Conservation (phyloP, 2,888 invertebrate genomes). For the Lasioglossum leucozonium region DNA sequence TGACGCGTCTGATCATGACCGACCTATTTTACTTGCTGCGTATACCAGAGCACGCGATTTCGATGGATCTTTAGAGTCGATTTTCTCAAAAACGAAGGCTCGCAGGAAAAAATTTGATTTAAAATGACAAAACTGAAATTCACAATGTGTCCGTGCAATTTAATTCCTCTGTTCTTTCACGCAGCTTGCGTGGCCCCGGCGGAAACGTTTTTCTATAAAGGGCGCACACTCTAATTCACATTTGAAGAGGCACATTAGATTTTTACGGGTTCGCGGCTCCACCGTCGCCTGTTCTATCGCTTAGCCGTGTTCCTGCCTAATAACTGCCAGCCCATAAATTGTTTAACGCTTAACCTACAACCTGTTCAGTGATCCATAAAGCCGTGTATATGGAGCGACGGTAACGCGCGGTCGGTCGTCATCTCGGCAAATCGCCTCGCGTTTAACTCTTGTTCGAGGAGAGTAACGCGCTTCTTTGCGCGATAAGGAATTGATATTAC, state of each 20-base stretch:
- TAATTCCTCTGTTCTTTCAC: background rate
- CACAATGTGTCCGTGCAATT: background rate
- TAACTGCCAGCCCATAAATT: slow-evolving; percentile 46
- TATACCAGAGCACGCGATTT: no score
- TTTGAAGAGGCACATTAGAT: slow-evolving; percentile 19
- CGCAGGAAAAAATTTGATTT: no score
- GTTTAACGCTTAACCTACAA: slow-evolving; percentile 51
- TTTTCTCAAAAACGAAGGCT: no score
- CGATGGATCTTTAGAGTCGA: no score
- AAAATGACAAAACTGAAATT: background rate
- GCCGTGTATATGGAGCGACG: background rate
- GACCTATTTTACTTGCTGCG: no score
- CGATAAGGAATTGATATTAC: slow-evolving; percentile 19
- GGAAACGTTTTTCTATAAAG: background rate
- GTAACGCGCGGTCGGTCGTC: slow-evolving; percentile 5
- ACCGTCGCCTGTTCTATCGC: background rate
- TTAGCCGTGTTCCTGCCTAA: slow-evolving; percentile 38
- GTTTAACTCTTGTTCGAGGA: slow-evolving; percentile 21
- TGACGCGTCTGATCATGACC: no score
- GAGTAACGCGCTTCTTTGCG: slow-evolving; percentile 8
- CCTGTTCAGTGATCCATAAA: slow-evolving; percentile 47
- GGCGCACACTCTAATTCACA: background rate
- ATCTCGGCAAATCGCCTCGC: slow-evolving; percentile 18
- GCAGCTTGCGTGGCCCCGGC: background rate
- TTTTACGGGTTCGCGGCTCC: slow-evolving; percentile 22